Base-by-base conservation (phyloP, 2,113 vertebrate genomes). In the Brachirus orientalis region DNA sequence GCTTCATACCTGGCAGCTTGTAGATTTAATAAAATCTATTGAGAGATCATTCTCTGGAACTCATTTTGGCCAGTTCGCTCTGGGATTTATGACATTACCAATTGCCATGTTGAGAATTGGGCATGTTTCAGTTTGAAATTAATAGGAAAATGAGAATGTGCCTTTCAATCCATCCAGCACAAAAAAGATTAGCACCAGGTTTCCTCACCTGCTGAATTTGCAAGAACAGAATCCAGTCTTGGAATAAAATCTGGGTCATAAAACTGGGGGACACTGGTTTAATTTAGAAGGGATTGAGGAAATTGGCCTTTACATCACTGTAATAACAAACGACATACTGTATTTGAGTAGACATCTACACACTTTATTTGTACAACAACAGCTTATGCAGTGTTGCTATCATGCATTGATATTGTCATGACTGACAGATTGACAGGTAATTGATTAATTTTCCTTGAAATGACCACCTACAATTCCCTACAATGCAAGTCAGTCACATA, bases 1-100 rank as follows among this genome's bases (percentile, higher is more conserved):
- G 58, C 28, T 41, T 10, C 1, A 37, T 40, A 77, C 22, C 36
- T 53, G 48, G 58, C 44, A 62, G 38, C 57, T 44, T 46, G 3
- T 20, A 19, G 36, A 16, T 55, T 18, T 8, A n/a, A 20, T 8
- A 20, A 12, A 9, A 63, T n/a, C 14, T 12, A 43, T 33, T 45
- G 16, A 53, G 4, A 16, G 38, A 55, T 20, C 35, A 41, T 11
- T 36, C 17, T 40, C 13, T 45, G 11, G 28, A 37, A 9, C 47
- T 33, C 18, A 38, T 38, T 64, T 51, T 7, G 8, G 12, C 44
- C 36, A 16, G 14, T 53, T 50, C 7, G 38, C 9, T 12, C 20
- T 57, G 19, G 19, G 38, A 46, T 70, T 50, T 48, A 13, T 58
- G 33, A 46, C 40, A 52, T 9, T 16, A 11, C 12, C 37, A 28